A percentile compares a stretch with the other conserved stretches of the same genome.
Evolutionary conservation across 2,888 invertebrate species (phyloP).

Genomic region (Deroplatys truncata): DNA sequence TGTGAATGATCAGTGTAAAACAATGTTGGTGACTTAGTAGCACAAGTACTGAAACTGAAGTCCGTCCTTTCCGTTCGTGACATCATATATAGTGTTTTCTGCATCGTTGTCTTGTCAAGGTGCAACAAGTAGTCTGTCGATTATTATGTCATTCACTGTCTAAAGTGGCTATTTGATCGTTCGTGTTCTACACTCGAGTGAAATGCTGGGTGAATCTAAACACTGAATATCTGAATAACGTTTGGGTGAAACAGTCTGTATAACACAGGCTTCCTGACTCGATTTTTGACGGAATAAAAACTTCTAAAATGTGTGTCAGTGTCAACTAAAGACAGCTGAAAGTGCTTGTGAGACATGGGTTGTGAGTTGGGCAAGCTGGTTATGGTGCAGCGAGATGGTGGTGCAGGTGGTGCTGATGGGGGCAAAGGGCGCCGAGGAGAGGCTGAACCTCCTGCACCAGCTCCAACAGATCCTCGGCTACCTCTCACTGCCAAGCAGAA

Average conservation of each 20-base stretch:
- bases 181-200: neutral
- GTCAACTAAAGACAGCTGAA: neutral
- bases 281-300: no score
- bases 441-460: constrained; percentile 60
- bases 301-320: neutral
- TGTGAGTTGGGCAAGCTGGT: constrained; percentile 75
- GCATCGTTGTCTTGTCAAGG: no score
- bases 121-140: neutral
- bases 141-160: neutral
- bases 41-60: neutral
- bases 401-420: constrained; percentile 40
- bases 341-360: constrained; percentile 52
- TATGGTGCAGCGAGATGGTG: constrained; percentile 37
- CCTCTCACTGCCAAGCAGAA: constrained; percentile 83
- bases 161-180: neutral
- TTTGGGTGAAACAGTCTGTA: no score
- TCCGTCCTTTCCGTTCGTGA: neutral
- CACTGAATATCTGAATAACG: neutral
- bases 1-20: no score
- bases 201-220: neutral
- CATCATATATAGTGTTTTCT: neutral
- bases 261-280: no score
- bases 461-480: constrained; percentile 69
- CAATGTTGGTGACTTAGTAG: neutral
- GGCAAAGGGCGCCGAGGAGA: constrained; percentile 44